These are phyloP conservation scores for Garra rufa DNA, from an alignment of 2,113 vertebrate species.

Conservation along the genomic window DNA sequence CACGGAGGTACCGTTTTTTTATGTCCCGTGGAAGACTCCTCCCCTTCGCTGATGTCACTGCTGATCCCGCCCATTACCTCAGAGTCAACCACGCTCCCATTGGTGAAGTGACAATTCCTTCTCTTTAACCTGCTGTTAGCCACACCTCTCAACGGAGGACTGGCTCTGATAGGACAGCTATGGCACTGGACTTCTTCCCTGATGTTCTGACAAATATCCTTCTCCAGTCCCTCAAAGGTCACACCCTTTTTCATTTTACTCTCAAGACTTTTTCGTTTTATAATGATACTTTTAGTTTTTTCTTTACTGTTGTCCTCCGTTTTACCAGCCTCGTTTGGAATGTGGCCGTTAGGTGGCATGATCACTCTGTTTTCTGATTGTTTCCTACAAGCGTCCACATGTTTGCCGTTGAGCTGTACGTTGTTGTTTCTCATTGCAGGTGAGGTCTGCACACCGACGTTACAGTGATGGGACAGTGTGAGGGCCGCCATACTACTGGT, in stretches of 20 bases:
- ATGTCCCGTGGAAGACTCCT: constrained; percentile 32
- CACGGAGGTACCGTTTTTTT: constrained; percentile 49
- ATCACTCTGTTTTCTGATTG: constrained; percentile 55
- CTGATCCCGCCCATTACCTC: constrained; percentile 76
- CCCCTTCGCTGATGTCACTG: constrained; percentile 59
- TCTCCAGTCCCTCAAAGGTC: constrained; percentile 72
- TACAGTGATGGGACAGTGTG: constrained; percentile 71
- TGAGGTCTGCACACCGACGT: constrained; percentile 77
- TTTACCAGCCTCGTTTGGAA: constrained; percentile 56
- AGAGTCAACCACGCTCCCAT: constrained; percentile 78
- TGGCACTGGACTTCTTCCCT: constrained; percentile 53
- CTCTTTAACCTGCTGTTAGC: constrained; percentile 58
- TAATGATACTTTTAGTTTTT: constrained; percentile 68
- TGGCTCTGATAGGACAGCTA: constrained; percentile 68
- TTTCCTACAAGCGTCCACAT: constrained; percentile 48
- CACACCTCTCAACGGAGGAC: constrained; percentile 60
- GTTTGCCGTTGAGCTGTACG: constrained; percentile 40
- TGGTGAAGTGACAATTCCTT: constrained; percentile 66
- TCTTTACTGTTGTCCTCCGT: constrained; percentile 61
- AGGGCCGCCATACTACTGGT: constrained; percentile 63
- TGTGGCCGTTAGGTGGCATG: constrained; percentile 58
- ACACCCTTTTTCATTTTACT: constrained; percentile 76
- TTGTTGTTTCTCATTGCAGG: constrained; percentile 67
- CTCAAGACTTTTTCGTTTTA: constrained; percentile 71
- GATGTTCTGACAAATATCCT: constrained; percentile 60